These are phyloP conservation scores for Columba guinea DNA, from an alignment of 2,797 vertebrate species.

Conservation along the genomic window DNA sequence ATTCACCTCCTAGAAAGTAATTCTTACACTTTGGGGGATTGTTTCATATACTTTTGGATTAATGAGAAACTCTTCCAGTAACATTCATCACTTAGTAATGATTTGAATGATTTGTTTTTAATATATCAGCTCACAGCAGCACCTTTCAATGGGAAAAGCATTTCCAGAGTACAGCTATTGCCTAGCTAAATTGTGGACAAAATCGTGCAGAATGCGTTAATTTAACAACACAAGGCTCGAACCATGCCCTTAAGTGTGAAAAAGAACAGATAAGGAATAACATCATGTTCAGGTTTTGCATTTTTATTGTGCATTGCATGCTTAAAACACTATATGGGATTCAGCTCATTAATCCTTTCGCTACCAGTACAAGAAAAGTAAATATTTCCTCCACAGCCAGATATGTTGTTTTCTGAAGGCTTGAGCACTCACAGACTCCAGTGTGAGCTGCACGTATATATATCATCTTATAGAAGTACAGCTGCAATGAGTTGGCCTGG, in stretches of 20 bases:
- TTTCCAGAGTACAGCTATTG: neutral
- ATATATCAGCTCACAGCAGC: neutral
- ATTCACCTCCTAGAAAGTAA: conserved; percentile 23
- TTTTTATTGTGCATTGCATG: neutral
- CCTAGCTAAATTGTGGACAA: neutral
- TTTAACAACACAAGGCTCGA: neutral
- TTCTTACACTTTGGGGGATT: conserved; percentile 15
- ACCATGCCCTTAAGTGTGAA: neutral
- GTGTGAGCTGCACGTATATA: neutral
- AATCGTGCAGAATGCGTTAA: neutral
- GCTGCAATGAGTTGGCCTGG: neutral
- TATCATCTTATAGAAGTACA: neutral
- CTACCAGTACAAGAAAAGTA: neutral
- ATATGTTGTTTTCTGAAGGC: neutral
- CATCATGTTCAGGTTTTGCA: neutral
- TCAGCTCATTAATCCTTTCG: neutral
- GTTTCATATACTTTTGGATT: conserved; percentile 24
- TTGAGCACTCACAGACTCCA: neutral
- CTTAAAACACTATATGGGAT: neutral
- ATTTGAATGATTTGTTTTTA: conserved; percentile 5
- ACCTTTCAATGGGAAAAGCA: conserved; percentile 7
- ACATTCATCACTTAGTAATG: conserved; percentile 31
- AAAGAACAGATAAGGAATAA: neutral
- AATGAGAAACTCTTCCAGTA: conserved; percentile 37
- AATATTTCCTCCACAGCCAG: neutral